Evolutionary conservation across 2,888 invertebrate species (phyloP), one percentile per base, ranked within the genome.

Genomic region (Hemistola chrysoprasaria): DNA sequence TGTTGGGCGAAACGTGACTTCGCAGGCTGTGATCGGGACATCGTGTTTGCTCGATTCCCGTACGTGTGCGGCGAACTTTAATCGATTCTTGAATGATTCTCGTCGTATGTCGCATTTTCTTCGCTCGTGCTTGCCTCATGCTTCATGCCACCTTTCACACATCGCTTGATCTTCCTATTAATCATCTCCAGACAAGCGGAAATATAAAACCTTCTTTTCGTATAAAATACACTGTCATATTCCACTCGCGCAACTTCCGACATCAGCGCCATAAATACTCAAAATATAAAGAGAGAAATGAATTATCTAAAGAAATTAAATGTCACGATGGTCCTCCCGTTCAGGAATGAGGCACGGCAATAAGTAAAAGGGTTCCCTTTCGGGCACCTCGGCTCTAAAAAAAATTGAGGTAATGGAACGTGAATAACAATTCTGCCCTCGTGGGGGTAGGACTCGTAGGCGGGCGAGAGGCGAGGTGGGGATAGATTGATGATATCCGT

Each of bases 391-490:
- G 71, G 67, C 67, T 78, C 80, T 82, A 86, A 87, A 87, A 16
- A n/a, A 86, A 87, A 87, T 78, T 86, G 85, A 85, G 80, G 86
- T 85, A 86, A 84, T 87, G 86, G 84, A 80, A 85, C 79, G 84
- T 82, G 86, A 86, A 87, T 87, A 86, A 85, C 86, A 86, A 87
- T 86, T 86, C 78, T 74, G 71, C 71, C 68, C 67, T 63, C 62
- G 60, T 35, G 71, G 70, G 71, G 63, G 63, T 44, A 53, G 50
- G 49, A 43, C 51, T 40, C 56, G 59, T 28, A 53, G 71, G 61
- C 38, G 57, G 61, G 59, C 42, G 63, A 66, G 71, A 67, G 65
- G 62, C 71, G 78, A 81, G 86, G 86, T 66, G 71, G 68, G 65
- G 62, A 72, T 78, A 81, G 86, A 87, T 86, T 84, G 86, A 86